Evolutionary conservation across 2,888 invertebrate species (phyloP), one percentile per base, ranked within the genome.

Genomic region (Caradrina clavipalpis): DNA sequence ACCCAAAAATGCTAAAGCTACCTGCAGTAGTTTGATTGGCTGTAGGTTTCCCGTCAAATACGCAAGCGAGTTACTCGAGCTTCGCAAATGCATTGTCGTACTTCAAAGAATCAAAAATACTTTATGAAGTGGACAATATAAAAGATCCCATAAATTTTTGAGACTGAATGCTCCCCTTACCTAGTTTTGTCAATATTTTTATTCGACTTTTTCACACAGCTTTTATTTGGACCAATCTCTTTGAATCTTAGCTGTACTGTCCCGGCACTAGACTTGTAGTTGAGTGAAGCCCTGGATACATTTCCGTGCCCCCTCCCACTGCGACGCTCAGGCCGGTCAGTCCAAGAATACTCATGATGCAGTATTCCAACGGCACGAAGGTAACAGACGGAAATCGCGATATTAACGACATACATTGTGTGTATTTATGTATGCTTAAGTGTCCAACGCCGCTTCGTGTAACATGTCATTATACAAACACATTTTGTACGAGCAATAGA

Each of bases 311-410:
- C 83, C 76, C 76, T 77, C 84, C 82, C 78, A 73, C 80, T 83
- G 73, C 77, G 76, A 80, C 76, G 75, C 81, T 76, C 83, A 84
- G 90, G 84, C 88, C 88, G 87, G 91, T 87, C 89, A 86, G 89
- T 90, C 90, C 88, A 91, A 90, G 94, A 90, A 91, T 92, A 92
- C 95, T 91, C 93, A 87, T 89, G 94, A 90, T 90, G 92, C 78
- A 90, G 94, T 93, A 91, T 93, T 92, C 95, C 95, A 94, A 89
- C 95, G 90, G 90, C 90, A 80, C 78, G 80, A 90, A 93, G 94
- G 94, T 94, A 95, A 94, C 90, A 90, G 76, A 86, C 87, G 87
- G 86, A 87, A 84, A 69, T 68, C 73, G 70, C 67, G 71, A 68
- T 59, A 81, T 75, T 76, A 72, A 82, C 76, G 68, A 81, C 79